Percentiles rank a stretch among this genome's conserved stretches.
Evolutionary conservation across 2,888 invertebrate genomes (phyloP).

Genomic region (Xanthia togata): DNA sequence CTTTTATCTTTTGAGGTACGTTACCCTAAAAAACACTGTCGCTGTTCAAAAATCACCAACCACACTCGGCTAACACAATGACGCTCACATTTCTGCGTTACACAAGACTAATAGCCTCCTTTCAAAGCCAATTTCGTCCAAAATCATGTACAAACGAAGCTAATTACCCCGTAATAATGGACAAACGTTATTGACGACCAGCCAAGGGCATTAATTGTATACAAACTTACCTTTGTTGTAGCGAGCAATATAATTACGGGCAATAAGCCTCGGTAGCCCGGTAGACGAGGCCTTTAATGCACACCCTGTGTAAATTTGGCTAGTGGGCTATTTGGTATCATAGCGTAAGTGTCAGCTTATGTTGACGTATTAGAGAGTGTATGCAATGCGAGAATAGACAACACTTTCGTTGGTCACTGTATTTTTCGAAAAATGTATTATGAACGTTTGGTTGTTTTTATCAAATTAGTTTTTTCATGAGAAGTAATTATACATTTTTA

Average conservation of each 20-base stretch:
- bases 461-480: too few relatives aligned
- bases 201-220: conserved; percentile 67
- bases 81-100: neutral
- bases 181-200: conserved; percentile 51
- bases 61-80: conserved; percentile 32
- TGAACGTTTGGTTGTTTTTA: conserved; percentile 13
- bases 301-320: conserved; percentile 68
- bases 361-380: conserved; percentile 1
- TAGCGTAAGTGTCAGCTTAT: conserved; percentile 21
- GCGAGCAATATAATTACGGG: conserved; percentile 82
- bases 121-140: conserved; percentile 37
- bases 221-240: conserved; percentile 80
- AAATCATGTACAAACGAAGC: conserved; percentile 47
- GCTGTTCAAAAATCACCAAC: neutral
- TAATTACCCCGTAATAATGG: conserved; percentile 53
- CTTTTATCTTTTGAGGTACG: neutral
- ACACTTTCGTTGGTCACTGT: conserved; percentile 1
- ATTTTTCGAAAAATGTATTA: too few relatives aligned
- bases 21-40: neutral
- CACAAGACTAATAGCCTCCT: conserved; percentile 36
- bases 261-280: conserved; percentile 74
- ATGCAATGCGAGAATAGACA: neutral
- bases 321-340: conserved; percentile 47
- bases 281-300: conserved; percentile 80
- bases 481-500: too few relatives aligned